Base-by-base conservation (phyloP, 2,797 vertebrate species). In the Petrocephalus sullivani region DNA sequence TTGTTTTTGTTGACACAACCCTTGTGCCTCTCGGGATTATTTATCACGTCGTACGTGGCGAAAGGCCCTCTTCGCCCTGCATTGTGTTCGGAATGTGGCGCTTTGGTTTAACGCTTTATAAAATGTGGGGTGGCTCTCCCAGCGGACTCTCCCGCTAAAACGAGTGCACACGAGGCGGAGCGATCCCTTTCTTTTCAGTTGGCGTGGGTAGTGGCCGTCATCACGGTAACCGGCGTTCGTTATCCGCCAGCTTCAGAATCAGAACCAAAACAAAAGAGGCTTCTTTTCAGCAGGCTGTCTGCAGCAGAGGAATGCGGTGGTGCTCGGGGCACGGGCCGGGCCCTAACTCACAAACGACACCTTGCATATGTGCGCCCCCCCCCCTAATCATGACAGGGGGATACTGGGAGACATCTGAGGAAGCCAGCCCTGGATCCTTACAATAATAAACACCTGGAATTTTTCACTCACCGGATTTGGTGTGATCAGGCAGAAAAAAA, bases 1-100 rank as follows among this genome's bases (percentile, higher is more conserved):
- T 75, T 82, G 90, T 93, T 93, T 95, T 95, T 97, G 96, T 97
- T 97, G 96, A 94, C 89, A 91, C 90, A 94, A 91, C 90, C 89
- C 87, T 92, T 89, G 90, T 90, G 91, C 92, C 94, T 85, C 51
- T 87, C 90, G 90, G 51, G 16, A 23, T 61, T 28, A 86, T 56
- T 86, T 57, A n/a, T 75, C 33, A 75, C 1, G 67, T 21, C 14
- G 5, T 41, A 75, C 67, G 28, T 37, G 67, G 67, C 67, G 33
- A 41, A 41, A 19, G 67, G 67, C 28, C 1, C 54, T 9, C 49
- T 51, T 51, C 8, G 3, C 54, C 54, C 8, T 1, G 54, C 10
- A 41, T 75, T 19, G 19, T 46, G n/a, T 53, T 53, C 2, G 46
- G 49, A 83, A 83, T 83, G n/a, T 23, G 21, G 10, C 58, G 10